A percentile compares a stretch with the other conserved stretches of the same genome.
These are phyloP conservation scores for Taeniopygia guttata DNA, from an alignment of 2,797 vertebrate genomes.

Conservation along the genomic window DNA sequence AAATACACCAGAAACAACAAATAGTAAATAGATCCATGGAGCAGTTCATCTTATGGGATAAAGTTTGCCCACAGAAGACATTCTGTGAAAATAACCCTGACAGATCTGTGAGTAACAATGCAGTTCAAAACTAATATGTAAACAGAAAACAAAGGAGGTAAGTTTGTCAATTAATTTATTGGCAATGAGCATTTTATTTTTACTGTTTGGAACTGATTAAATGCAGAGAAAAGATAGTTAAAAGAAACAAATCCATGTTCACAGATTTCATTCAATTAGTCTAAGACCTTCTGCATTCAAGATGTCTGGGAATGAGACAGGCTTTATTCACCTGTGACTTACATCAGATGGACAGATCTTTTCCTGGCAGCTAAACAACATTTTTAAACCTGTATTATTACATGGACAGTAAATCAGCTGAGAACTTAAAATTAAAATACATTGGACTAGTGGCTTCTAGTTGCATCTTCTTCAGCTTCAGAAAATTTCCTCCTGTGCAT, in stretches of 20 bases:
- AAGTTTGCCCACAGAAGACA: not conserved
- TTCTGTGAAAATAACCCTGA: not conserved
- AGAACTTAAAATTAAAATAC: not conserved
- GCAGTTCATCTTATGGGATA: not conserved
- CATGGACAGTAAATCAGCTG: not conserved
- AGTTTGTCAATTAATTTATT: not conserved
- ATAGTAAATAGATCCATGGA: not conserved
- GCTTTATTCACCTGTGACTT: not conserved
- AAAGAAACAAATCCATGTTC: not conserved
- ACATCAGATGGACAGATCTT: not conserved
- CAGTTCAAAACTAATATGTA: not conserved
- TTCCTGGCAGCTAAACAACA: not conserved
- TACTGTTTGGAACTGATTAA: not conserved
- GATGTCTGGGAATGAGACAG: not conserved
- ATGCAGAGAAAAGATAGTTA: not conserved
- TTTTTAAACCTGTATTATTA: not conserved
- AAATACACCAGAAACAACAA: constrained; percentile 42
- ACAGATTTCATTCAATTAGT: not conserved
- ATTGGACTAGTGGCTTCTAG: not conserved
- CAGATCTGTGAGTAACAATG: not conserved
- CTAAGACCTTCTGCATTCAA: not conserved
- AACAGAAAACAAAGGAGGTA: constrained; percentile 1
- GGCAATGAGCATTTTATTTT: not conserved
- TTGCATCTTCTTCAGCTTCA: not conserved
- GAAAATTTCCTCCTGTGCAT: not conserved